Base-by-base conservation (phyloP, 2,797 vertebrate genomes). In the Eidolon dupreanum region DNA sequence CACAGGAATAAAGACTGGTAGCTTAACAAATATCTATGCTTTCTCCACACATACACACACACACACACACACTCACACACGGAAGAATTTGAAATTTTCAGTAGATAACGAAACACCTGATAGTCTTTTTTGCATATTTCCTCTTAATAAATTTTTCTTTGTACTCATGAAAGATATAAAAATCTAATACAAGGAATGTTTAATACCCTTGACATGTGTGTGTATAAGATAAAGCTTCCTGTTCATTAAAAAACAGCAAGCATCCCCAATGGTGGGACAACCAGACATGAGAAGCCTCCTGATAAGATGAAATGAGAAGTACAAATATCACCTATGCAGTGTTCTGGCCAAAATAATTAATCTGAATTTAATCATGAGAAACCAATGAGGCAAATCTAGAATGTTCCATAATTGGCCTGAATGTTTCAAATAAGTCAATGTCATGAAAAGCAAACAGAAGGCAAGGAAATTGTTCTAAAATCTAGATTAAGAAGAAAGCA, bases 131-230 rank as follows among this genome's bases (percentile, higher is more conserved):
- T 77, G 77, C 6, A 17, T 55, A 74, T 87, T 95, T 95, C 31
- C 20, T 82, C 57, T 89, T 70, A 87, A 70, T 57, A 92, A 90
- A 28, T 63, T 84, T 92, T 93, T 84, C 79, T 90, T 89, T 61
- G 83, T 36, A 31, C 10, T 86, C 31, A 57, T 24, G 71, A 90
- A 87, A 87, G 24, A 63, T n/a, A 4, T 68, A 75, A 89, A 95
- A 93, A 86, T 28, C 24, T 79, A 90, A 28, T 20, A 75, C 7
- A 43, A 33, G 38, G 19, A 95, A 92, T 61, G 28, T 92, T 75
- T 59, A 78, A 81, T 55, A 71, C 8, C 28, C 66, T 94, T 71
- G 51, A 78, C 20, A 26, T 55, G 5, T 88, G 31, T 74, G 6
- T 71, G 49, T 31, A n/a, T n/a, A 20, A 74, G 43, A 66, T 66